Evolutionary conservation across 2,797 vertebrate species (phyloP).

Genomic region (Chaetophractus vellerosus): DNA sequence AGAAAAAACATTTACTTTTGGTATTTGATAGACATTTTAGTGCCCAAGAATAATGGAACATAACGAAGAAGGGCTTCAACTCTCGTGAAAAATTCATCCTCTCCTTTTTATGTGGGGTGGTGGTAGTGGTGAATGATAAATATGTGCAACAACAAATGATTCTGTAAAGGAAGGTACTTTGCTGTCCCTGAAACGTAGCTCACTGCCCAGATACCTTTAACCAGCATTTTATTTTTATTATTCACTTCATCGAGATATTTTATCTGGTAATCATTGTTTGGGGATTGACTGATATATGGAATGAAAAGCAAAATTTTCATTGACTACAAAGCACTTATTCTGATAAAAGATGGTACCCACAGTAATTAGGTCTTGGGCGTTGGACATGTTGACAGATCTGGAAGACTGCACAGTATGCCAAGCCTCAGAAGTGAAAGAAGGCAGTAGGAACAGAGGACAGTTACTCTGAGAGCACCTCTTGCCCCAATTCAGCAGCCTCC

Average conservation of each 20-base stretch:
- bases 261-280: conserved; percentile 37
- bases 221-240: neutral
- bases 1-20: neutral
- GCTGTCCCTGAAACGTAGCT: neutral
- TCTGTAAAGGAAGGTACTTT: neutral
- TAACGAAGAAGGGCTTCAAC: neutral
- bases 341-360: neutral
- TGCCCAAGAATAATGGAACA: neutral
- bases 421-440: neutral
- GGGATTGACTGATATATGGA: neutral
- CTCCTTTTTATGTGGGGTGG: neutral
- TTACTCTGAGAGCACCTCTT: neutral
- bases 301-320: neutral
- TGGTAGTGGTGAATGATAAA: neutral
- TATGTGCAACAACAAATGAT: neutral
- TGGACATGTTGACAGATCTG: neutral
- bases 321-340: neutral
- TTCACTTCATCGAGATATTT: neutral
- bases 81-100: neutral
- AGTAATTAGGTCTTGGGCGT: neutral
- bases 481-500: neutral
- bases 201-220: neutral
- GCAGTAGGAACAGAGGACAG: neutral
- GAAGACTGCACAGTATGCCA: neutral
- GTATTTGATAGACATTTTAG: neutral